Evolutionary conservation across 2,888 invertebrate genomes (phyloP), one percentile per base, ranked within the genome.

Genomic region (Xestoiulus laeticollis): DNA sequence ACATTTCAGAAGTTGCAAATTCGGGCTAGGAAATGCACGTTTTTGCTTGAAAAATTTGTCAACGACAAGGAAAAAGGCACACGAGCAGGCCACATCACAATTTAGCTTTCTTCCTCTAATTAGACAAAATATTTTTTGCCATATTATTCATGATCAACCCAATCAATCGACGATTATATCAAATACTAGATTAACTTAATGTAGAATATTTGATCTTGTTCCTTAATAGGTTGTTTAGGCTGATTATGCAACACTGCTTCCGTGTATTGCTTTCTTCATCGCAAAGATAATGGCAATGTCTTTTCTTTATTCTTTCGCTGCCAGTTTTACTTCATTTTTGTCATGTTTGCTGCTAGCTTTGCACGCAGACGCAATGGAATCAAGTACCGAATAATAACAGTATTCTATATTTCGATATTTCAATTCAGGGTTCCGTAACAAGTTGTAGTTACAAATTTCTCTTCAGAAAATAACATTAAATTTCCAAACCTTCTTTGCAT

Each of bases 231-330:
- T 68, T 68, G 68, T 68, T 68, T 68, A 68, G 68, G 12, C 22
- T 68, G 68, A 68, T 68, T 68, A 68, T 68, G 68, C 68, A 68
- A 68, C 22, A 8, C 68, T 68, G 26, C 68, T 68, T 68, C 22
- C 12, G 10, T 68, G 12, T 68, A 68, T 26, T 68, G 68, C 68
- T 68, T 68, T 68, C 26, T 68, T 68, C 68, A 2, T 26, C 68
- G 68, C 68, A 38, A 38, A 38, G 33, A 38, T 26, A 8, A 68
- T 68, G 12, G 22, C 5, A 68, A 26, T n/a, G 59, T 68, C 6
- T 38, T 38, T 38, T 38, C 33, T 38, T 2, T 38, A 38, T 38
- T 38, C 4, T 38, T 68, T 68, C n/a, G 68, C 68, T 26, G 68
- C 68, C 68, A 26, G n/a, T 68, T n/a, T 68, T 68, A 8, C 19